Percentiles rank a stretch among this genome's conserved stretches.
Evolutionary conservation across 2,797 vertebrate species (phyloP).

Genomic region (Dendrocincla tyrannina): DNA sequence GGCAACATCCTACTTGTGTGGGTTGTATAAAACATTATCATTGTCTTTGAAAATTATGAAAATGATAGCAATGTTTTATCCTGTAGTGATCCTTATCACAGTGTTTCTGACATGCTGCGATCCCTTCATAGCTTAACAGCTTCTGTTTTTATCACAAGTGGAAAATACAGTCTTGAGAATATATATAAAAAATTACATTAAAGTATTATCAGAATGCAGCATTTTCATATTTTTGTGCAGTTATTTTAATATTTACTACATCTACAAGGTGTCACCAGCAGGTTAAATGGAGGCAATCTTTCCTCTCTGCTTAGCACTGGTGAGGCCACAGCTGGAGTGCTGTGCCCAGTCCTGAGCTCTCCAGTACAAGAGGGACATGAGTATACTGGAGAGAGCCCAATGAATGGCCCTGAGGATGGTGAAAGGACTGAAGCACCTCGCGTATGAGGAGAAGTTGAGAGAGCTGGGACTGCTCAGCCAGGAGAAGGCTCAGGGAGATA

Average conservation of each 20-base stretch:
- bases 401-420: neutral
- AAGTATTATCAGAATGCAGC: neutral
- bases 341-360: neutral
- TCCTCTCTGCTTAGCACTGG: neutral
- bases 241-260: neutral
- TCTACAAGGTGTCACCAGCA: neutral
- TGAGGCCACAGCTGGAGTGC: neutral
- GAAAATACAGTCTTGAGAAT: neutral
- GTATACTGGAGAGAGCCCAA: neutral
- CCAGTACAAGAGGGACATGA: neutral
- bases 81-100: neutral
- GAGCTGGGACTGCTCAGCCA: neutral
- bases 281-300: neutral
- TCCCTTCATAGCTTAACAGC: conserved; percentile 20
- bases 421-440: neutral
- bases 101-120: neutral
- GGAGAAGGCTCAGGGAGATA: neutral
- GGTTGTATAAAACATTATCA: conserved; percentile 24
- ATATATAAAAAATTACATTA: neutral
- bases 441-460: neutral
- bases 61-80: conserved; percentile 40
- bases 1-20: conserved; percentile 39
- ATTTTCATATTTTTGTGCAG: neutral
- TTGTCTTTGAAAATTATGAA: conserved; percentile 36
- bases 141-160: neutral